Percentiles rank a stretch among this genome's conserved stretches.
Conservation (phyloP, 2,797 vertebrate species). For the Ptychadena robeensis region DNA sequence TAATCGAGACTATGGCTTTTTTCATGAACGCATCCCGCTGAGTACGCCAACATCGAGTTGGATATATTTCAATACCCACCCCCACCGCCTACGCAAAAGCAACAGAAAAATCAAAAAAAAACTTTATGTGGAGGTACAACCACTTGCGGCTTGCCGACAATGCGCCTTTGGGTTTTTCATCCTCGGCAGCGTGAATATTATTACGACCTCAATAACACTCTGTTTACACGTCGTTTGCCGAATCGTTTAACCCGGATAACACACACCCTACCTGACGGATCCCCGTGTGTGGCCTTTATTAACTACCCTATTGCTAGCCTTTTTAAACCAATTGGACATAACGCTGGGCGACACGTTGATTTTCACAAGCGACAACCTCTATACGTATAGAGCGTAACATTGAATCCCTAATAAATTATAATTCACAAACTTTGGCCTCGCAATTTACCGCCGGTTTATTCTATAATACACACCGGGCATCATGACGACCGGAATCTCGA, state of each 20-base stretch:
- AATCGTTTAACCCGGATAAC: conserved; percentile 1
- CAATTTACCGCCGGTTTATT: too few species aligned
- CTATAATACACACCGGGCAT: background rate
- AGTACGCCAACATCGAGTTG: background rate
- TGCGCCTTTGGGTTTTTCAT: background rate
- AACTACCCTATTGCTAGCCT: background rate
- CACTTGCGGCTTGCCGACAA: background rate
- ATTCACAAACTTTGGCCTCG: background rate
- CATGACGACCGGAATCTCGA: background rate
- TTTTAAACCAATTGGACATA: too few species aligned
- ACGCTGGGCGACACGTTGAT: background rate
- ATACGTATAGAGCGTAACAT: background rate
- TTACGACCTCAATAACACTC: background rate
- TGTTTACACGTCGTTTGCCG: background rate
- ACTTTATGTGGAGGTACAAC: background rate
- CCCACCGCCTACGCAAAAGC: background rate
- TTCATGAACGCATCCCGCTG: background rate
- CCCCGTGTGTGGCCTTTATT: background rate
- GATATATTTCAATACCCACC: background rate
- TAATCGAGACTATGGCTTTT: background rate
- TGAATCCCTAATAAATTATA: background rate
- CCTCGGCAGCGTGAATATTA: background rate
- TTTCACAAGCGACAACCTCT: background rate
- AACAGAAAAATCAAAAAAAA: conserved; percentile 14
- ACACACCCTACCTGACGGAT: background rate